Evolutionary conservation across 2,888 invertebrate species (phyloP), one percentile per base, ranked within the genome.

Genomic region (Dendrolimus houi): DNA sequence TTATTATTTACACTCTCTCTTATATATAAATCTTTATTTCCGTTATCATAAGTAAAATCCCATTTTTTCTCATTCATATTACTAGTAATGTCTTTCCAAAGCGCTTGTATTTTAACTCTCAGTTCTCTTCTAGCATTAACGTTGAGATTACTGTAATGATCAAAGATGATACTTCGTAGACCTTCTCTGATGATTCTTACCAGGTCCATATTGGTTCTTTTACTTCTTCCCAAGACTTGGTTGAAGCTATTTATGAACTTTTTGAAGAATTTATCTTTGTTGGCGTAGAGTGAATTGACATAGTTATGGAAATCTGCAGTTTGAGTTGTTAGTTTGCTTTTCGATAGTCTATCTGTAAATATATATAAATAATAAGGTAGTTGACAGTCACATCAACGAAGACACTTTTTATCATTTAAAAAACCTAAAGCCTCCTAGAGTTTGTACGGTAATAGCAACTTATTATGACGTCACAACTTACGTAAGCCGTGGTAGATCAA

Each of bases 211-310:
- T 67, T 66, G 1, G 64, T 17, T 17, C 69, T 61, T 54, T 67
- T 68, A 0, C 62, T 56, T 60, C 69, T 70, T 0, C 52, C 56
- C 1, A 68, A 66, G 42, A 75, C 81, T 0, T 61, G 53, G 7
- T 74, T 60, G 0, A 84, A 54, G 12, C 74, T 64, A 1, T 64
- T 57, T 9, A 83, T 54, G 9, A 79, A 57, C 1, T 54, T 63
- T 1, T 56, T 55, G 1, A 84, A 64, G 29, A 29, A 29, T 55
- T 74, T 73, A 0, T 54, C 9, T 2, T 56, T 57, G 6, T 59
- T 59, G 41, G 55, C 63, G 56, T 79, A 83, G 9, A 83, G 60
- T 0, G 77, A 71, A 62, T 85, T 74, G 0, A 82, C 58, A 14
- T 75, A 75, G 54, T 69, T 60, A 0, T 75, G 2, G 1, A 82